Conservation (phyloP, 1,140 invertebrate genomes). For the Diorhabda carinulata region DNA sequence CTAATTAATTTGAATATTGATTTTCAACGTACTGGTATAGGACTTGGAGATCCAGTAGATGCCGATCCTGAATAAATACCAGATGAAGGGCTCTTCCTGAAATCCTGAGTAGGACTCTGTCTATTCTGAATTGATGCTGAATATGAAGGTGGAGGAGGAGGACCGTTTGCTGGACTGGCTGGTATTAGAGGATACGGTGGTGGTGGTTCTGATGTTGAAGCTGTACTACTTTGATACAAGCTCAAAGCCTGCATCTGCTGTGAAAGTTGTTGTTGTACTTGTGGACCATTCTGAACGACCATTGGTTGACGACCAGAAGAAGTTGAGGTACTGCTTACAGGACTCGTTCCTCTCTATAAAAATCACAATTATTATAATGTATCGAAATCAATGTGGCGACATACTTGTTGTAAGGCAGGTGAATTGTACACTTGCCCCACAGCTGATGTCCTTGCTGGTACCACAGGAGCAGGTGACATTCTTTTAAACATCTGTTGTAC, state of each 20-base stretch:
- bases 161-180: constrained; percentile 54
- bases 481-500: constrained; percentile 81
- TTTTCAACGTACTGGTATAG: constrained; percentile 59
- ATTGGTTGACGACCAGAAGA: constrained; percentile 59
- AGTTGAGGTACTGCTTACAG: constrained; percentile 41
- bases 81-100: constrained; percentile 65
- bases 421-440: constrained; percentile 49
- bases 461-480: constrained; percentile 69
- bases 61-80: constrained; percentile 77
- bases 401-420: constrained; percentile 48
- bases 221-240: constrained; percentile 62
- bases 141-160: constrained; percentile 78
- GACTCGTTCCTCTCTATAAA: constrained; percentile 62
- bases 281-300: constrained; percentile 76
- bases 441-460: constrained; percentile 57
- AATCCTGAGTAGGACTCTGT: constrained; percentile 77
- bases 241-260: constrained; percentile 85
- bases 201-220: constrained; percentile 61
- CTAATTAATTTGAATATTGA: neutral
- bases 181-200: constrained; percentile 70
- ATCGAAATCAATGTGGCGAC: neutral
- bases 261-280: constrained; percentile 77
- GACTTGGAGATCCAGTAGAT: constrained; percentile 76
- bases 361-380: neutral
- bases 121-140: constrained; percentile 79